Evolutionary conservation across 2,797 vertebrate species (phyloP), one percentile per base, ranked within the genome.

Genomic region (Acanthurus leucopareius): DNA sequence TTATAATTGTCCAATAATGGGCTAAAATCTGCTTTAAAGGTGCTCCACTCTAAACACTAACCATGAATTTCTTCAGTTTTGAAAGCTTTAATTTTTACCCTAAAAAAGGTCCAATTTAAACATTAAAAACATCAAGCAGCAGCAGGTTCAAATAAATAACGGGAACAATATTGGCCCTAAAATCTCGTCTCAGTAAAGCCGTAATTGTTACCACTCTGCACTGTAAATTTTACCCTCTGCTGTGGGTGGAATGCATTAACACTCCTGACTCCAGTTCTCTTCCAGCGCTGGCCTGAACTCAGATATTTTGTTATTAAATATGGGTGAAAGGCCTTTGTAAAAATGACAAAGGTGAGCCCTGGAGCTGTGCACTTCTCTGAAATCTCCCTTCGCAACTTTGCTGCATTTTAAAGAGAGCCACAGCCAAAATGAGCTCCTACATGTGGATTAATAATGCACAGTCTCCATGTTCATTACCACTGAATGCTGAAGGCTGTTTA

Each of bases 401-500:
- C 79, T 82, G 91, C 91, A 92, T 92, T 94, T 93, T 87, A 91
- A 93, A 92, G 79, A 85, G 85, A 69, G 79, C 73, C 58, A 60
- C 70, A 87, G 94, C 97, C 95, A 95, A 98, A 98, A 98, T 97
- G 97, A 98, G 97, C 97, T 97, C 94, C 96, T 96, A 96, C 92
- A 87, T 74, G 95, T 94, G 96, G 96, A 97, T 97, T 97, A 98
- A 98, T 99, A 98, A 98, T 98, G 97, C 97, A 98, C 97, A 88
- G 94, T 86, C 96, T 96, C 95, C 95, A 95, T 97, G 97, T 98
- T 99, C 96, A 97, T 98, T 99, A 98, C 95, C 95, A 95, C 94
- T 95, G 96, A 96, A 96, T 94, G 97, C 97, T 98, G 95, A 99
- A 95, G 97, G 97, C 98, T 98, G 97, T 98, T 99, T 98, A 97